A percentile compares a stretch with the other conserved stretches of the same genome.
Conservation (phyloP, 2,113 vertebrate genomes). For the Cathartes aura region DNA sequence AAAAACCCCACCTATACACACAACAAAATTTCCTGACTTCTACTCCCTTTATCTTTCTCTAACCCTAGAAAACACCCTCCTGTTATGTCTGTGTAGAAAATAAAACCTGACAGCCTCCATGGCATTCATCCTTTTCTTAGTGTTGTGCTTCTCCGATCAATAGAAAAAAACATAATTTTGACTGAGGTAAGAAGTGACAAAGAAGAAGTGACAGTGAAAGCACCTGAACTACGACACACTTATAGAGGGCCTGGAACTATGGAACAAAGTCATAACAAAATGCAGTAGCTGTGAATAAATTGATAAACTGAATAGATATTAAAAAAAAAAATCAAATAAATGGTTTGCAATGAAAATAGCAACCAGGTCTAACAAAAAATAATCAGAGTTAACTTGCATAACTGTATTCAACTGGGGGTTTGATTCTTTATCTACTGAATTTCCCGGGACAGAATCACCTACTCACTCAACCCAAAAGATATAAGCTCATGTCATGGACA, state of each 20-base stretch:
- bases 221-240: neutral
- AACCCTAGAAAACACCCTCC: neutral
- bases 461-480: neutral
- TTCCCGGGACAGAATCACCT: neutral
- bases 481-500: neutral
- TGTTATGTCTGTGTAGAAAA: neutral
- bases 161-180: neutral
- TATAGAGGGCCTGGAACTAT: neutral
- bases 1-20: neutral
- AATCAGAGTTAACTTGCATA: neutral
- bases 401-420: neutral
- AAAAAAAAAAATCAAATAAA: neutral
- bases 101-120: neutral
- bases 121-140: neutral
- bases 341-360: neutral
- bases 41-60: neutral
- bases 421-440: neutral
- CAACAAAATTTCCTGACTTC: neutral
- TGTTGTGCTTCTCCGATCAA: rapidly evolving
- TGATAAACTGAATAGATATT: neutral
- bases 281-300: neutral
- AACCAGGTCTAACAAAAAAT: neutral
- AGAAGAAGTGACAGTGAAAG: neutral
- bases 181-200: neutral
- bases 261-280: neutral